These are phyloP conservation scores for Montipora capricornis DNA, from an alignment of 64 coral and sea anemone species.

Conservation along the genomic window DNA sequence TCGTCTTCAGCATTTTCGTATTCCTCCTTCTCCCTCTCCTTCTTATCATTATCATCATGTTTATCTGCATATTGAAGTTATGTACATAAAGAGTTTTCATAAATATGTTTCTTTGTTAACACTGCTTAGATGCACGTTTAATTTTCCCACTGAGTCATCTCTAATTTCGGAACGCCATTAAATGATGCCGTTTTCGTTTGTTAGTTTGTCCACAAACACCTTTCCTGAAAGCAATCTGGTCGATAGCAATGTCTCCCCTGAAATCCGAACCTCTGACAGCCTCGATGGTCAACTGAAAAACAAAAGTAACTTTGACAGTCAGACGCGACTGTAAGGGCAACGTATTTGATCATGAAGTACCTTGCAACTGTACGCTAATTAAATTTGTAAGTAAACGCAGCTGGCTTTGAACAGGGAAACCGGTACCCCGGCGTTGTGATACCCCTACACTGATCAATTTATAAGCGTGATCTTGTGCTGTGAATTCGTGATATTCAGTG, in stretches of 20 bases:
- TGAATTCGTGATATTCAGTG: too few relatives aligned
- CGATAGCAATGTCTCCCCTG: constrained; percentile 56
- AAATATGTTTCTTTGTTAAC: neutral
- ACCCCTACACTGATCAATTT: too few relatives aligned
- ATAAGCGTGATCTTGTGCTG: too few relatives aligned
- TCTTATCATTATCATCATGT: neutral
- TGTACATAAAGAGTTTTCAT: neutral
- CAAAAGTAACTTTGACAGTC: neutral
- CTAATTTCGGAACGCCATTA: neutral
- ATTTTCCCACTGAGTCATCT: too few relatives aligned
- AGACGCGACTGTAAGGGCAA: neutral
- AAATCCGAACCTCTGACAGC: constrained; percentile 45
- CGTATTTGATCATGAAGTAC: too few relatives aligned
- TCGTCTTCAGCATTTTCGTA: too few relatives aligned
- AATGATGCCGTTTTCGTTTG: neutral
- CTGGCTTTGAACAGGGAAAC: too few relatives aligned
- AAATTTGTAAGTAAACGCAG: too few relatives aligned
- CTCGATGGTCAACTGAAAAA: constrained; percentile 33
- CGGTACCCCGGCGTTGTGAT: too few relatives aligned
- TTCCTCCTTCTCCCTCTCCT: neutral
- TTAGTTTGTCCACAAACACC: constrained; percentile 21
- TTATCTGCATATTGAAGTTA: neutral
- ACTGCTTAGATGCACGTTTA: too few relatives aligned
- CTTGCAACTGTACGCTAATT: too few relatives aligned
- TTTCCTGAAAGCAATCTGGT: constrained; percentile 18